phyloP scores from a whole-genome alignment of 2,113 vertebrate genomes.

The Tragulus kanchil region DNA sequence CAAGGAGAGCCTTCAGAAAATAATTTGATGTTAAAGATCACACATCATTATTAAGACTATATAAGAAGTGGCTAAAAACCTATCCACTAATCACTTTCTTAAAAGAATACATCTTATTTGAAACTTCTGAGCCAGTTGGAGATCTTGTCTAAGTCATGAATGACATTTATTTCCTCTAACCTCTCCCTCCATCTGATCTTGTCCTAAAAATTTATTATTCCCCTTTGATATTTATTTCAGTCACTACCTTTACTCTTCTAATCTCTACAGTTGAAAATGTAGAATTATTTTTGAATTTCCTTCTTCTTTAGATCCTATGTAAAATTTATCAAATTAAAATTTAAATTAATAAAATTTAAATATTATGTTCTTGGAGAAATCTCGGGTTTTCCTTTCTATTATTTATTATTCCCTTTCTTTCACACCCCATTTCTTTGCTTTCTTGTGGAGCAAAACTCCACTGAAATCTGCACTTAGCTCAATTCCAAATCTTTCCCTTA shows the following conservation, averaged over 20 bases:
- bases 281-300: not conserved
- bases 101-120: not conserved
- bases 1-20: constrained; percentile 91
- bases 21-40: constrained; percentile 26
- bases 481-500: not conserved
- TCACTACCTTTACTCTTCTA: not conserved
- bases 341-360: not conserved
- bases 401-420: not conserved
- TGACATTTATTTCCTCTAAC: not conserved
- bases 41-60: not conserved
- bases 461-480: not conserved
- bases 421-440: not conserved
- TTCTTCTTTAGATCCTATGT: not conserved
- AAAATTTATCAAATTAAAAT: constrained; percentile 29
- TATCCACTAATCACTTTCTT: not conserved
- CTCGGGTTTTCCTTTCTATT: not conserved
- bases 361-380: not conserved
- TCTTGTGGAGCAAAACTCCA: not conserved
- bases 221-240: not conserved
- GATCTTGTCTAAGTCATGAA: not conserved
- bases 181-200: not conserved
- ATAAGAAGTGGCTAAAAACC: not conserved
- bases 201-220: not conserved
- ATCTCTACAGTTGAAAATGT: not conserved
- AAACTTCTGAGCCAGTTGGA: not conserved